Evolutionary conservation across 2,888 invertebrate genomes (phyloP).

Genomic region (Tetheella fluctuosa): DNA sequence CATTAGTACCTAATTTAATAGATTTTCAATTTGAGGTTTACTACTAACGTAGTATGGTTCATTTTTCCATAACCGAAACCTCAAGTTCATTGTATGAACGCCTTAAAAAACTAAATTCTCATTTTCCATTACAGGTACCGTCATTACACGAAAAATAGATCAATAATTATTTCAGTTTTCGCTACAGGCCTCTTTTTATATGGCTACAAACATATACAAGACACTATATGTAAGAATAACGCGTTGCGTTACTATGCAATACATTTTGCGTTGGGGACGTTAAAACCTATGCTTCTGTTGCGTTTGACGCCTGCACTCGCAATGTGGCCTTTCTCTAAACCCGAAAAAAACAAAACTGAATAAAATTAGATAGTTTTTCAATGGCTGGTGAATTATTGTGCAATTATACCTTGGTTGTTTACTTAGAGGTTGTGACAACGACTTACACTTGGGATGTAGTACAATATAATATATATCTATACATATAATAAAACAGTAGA

Average conservation of each 20-base stretch:
- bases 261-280: slow-evolving; percentile 45
- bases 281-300: slow-evolving; percentile 54
- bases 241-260: slow-evolving; percentile 42
- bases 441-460: no score
- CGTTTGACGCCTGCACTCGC: slow-evolving; percentile 51
- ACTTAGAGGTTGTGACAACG: no score
- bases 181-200: slow-evolving; percentile 38
- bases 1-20: no score
- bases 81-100: no score
- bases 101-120: slow-evolving; percentile 1
- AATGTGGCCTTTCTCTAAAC: slow-evolving; percentile 54
- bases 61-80: no score
- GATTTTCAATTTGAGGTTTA: no score
- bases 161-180: slow-evolving; percentile 53
- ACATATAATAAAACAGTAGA: no score
- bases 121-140: slow-evolving; percentile 64
- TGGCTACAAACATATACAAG: slow-evolving; percentile 36
- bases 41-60: no score
- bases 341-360: slow-evolving; percentile 29
- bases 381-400: no score
- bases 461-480: no score
- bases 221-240: slow-evolving; percentile 43
- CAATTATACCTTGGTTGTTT: no score
- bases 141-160: slow-evolving; percentile 63
- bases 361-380: slow-evolving; percentile 19